These are phyloP conservation scores for Mizuhopecten yessoensis DNA, from an alignment of 1,140 invertebrate species.

Conservation along the genomic window DNA sequence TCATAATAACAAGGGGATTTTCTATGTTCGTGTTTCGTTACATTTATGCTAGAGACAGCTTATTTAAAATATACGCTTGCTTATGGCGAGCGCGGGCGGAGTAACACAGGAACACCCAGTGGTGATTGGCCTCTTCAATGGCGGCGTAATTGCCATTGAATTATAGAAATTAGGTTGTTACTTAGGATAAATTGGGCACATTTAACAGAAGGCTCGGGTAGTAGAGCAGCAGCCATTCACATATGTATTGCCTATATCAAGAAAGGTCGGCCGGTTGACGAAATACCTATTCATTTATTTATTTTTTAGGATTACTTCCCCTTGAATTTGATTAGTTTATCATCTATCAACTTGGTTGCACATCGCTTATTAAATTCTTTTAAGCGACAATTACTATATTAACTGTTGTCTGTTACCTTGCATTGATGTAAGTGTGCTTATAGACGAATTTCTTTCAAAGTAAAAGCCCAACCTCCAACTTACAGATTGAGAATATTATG, in stretches of 20 bases:
- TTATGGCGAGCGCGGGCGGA: neutral
- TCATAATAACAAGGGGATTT: neutral
- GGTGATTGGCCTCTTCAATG: neutral
- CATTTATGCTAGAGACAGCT: neutral
- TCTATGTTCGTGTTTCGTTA: neutral
- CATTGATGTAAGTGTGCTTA: too few species aligned
- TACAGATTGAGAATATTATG: too few species aligned
- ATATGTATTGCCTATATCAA: neutral
- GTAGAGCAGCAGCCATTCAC: neutral
- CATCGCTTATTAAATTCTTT: neutral
- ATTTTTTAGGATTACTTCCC: neutral
- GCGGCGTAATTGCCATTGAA: constrained; percentile 32
- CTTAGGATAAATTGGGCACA: constrained; percentile 15
- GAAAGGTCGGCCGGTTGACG: neutral
- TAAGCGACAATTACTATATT: too few species aligned
- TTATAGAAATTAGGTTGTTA: constrained; percentile 28
- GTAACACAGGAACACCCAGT: neutral
- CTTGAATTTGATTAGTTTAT: neutral
- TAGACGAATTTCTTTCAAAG: too few species aligned
- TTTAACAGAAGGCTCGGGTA: neutral
- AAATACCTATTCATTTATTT: neutral
- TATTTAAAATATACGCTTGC: neutral
- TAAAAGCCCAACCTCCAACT: too few species aligned
- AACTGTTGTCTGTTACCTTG: too few species aligned
- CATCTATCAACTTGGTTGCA: neutral